phyloP scores from a whole-genome alignment of 1,140 invertebrate species.

The Heliconius nattereri region DNA sequence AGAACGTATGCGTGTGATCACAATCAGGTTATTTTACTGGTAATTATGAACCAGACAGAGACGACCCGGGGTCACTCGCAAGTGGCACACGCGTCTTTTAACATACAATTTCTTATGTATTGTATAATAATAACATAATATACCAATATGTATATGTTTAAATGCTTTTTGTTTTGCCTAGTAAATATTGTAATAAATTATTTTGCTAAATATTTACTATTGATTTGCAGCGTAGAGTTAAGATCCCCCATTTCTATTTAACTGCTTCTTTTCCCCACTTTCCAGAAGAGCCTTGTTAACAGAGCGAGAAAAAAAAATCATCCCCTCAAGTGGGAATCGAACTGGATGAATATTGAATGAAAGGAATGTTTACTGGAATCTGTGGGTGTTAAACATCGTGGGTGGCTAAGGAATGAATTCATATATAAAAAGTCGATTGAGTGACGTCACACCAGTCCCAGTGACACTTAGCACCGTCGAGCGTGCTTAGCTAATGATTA shows the following conservation, averaged over 20 bases:
- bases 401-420: slow-evolving; percentile 66
- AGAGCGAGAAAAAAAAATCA: too few relatives aligned
- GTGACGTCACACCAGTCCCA: slow-evolving; percentile 49
- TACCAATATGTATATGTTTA: not conserved
- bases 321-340: too few relatives aligned
- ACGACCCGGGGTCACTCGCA: slow-evolving; percentile 71
- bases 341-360: too few relatives aligned
- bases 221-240: not conserved
- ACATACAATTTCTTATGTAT: slow-evolving; percentile 14
- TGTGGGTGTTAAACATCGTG: too few relatives aligned
- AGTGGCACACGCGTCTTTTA: slow-evolving; percentile 60
- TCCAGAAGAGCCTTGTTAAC: too few relatives aligned
- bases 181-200: too few relatives aligned
- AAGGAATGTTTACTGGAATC: too few relatives aligned
- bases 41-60: slow-evolving; percentile 78
- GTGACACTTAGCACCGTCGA: slow-evolving; percentile 39
- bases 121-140: not conserved
- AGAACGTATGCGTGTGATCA: slow-evolving; percentile 75
- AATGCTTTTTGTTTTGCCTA: not conserved
- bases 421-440: slow-evolving; percentile 66
- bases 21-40: slow-evolving; percentile 80
- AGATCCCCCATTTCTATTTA: too few relatives aligned
- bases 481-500: slow-evolving; percentile 16
- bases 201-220: not conserved
- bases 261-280: too few relatives aligned